Evolutionary conservation across 2,113 vertebrate genomes (phyloP).

Genomic region (Pelusios castaneus): DNA sequence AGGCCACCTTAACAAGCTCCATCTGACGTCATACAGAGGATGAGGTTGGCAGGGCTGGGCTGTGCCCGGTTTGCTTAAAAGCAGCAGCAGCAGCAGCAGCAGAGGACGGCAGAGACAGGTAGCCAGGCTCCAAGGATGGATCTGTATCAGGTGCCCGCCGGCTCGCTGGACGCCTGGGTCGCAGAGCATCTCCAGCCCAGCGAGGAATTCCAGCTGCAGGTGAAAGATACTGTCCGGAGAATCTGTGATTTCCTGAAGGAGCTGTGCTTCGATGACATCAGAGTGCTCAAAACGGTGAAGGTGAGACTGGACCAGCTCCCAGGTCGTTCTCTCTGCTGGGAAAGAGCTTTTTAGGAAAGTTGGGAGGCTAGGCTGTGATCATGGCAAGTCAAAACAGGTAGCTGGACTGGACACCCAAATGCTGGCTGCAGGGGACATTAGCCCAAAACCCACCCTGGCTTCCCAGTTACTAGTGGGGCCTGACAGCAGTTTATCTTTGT

Average conservation of each 20-base stretch:
- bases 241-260: constrained; percentile 41
- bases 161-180: constrained; percentile 42
- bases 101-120: background rate
- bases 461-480: background rate
- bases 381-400: no score
- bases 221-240: background rate
- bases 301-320: constrained; percentile 27
- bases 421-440: background rate
- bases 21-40: background rate
- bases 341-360: background rate
- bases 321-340: background rate
- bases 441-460: background rate
- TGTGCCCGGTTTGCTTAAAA: background rate
- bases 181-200: constrained; percentile 21
- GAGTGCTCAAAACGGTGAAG: constrained; percentile 47
- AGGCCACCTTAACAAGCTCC: background rate
- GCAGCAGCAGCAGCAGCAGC: background rate
- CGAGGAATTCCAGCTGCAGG: background rate
- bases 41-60: background rate
- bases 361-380: no score
- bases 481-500: background rate
- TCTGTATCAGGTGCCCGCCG: background rate
- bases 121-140: background rate
- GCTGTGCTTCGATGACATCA: background rate
- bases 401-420: background rate